phyloP scores from a whole-genome alignment of 2,888 invertebrate genomes.

The Aphidoletes aphidimyza region DNA sequence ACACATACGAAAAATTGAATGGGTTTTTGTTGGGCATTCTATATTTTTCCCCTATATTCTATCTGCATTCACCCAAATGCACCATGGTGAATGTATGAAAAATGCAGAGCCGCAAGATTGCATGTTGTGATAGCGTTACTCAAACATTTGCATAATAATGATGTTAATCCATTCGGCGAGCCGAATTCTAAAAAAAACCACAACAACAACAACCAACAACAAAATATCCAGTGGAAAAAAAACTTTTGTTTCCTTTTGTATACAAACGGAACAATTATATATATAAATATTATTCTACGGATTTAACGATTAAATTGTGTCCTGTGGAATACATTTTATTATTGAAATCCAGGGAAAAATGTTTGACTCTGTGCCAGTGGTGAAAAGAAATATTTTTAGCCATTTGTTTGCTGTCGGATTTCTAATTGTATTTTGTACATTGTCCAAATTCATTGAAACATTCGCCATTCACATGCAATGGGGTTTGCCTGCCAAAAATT shows the following conservation, averaged over 20 bases:
- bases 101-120: conserved; percentile 42
- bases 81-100: background rate
- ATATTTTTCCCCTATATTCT: background rate
- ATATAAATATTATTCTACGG: background rate
- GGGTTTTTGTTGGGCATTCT: background rate
- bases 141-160: conserved; percentile 53
- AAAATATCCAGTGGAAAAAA: background rate
- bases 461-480: background rate
- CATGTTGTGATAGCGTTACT: conserved; percentile 41
- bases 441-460: background rate
- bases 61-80: background rate
- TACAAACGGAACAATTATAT: background rate
- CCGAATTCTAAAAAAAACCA: conserved; percentile 20
- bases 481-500: background rate
- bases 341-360: conserved; percentile 1
- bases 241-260: conserved; percentile 4
- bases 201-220: too few relatives aligned
- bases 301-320: background rate
- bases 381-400: background rate
- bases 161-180: conserved; percentile 31
- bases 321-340: background rate
- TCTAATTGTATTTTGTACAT: background rate
- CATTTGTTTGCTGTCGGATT: background rate
- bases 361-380: conserved; percentile 30
- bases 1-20: background rate